Evolutionary conservation across 2,888 invertebrate genomes (phyloP), one percentile per base, ranked within the genome.

Genomic region (Melieria crassipennis): DNA sequence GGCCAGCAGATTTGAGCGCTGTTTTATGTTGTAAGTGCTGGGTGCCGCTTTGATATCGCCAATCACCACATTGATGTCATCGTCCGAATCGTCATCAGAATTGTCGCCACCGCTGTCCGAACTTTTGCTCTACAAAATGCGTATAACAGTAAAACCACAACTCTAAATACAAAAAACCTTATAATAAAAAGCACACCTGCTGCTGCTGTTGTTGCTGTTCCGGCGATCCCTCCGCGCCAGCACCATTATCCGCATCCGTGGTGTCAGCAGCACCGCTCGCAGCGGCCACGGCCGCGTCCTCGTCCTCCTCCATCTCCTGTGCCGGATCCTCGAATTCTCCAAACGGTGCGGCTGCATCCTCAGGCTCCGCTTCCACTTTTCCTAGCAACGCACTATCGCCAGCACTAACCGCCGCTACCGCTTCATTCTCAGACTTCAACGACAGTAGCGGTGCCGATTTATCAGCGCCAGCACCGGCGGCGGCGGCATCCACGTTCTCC

Each of bases 21-120:
- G 87, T 80, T 94, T 95, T 7, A 94, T 93, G 81, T 94, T 94
- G 81, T 93, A 93, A 4, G 92, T 89, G 71, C 81, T 82, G 0
- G 92, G 90, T 0, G 92, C 91, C 0, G 94, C 91, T 85, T 94
- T 94, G 64, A 94, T 93, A 81, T 94, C 96, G 4, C 96, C 97
- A 80, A 98, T 97, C 1, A 96, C 96, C 74, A 98, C 96, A 87
- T 97, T 94, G 7, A 97, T 92, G 82, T 95, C 94, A 83, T 96
- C 93, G 74, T 93, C 95, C 0, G 89, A 91, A 73, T 90, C 86
- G 71, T 82, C 83, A 57, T 83, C 81, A n/a, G 81, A 86, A 9
- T 82, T 85, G 55, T 81, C 83, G 11, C 81, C 83, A 9, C 81
- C 83, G 7, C 80, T 81, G 0, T 77, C 62, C 9, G 70, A 63